Conservation (phyloP, 2,113 vertebrate species). For the Phyllostomus discolor region DNA sequence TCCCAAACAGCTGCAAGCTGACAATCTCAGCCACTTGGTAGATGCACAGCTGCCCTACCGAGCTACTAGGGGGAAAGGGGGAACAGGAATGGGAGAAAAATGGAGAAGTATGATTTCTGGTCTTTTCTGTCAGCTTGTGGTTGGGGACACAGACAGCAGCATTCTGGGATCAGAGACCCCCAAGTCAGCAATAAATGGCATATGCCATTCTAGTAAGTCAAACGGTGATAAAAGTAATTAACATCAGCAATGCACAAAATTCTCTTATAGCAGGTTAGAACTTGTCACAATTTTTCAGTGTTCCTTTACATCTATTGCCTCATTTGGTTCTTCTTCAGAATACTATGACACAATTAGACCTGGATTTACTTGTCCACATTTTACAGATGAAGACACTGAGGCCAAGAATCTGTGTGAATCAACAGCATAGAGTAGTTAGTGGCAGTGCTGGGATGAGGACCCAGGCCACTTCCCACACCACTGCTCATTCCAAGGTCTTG, state of each 20-base stretch:
- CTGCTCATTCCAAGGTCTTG: background rate
- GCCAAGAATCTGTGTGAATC: background rate
- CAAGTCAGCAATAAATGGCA: background rate
- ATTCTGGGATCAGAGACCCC: too few relatives aligned
- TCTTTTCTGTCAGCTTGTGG: background rate
- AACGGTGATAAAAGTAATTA: background rate
- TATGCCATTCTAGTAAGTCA: background rate
- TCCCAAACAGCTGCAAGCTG: background rate
- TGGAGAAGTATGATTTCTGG: background rate
- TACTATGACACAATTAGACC: background rate
- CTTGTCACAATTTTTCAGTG: background rate
- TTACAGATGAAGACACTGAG: background rate
- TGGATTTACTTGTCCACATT: background rate
- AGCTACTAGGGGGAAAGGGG: too few relatives aligned
- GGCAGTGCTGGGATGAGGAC: background rate
- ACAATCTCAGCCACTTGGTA: background rate
- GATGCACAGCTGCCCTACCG: background rate
- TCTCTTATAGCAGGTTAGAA: background rate
- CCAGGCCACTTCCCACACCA: fast-evolving
- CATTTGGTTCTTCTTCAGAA: background rate
- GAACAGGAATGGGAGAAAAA: background rate
- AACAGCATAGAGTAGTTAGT: background rate
- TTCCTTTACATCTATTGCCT: background rate
- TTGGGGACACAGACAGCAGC: background rate
- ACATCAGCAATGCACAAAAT: background rate